Evolutionary conservation across 2,888 invertebrate genomes (phyloP).

Genomic region (Oxyscelio sp.): DNA sequence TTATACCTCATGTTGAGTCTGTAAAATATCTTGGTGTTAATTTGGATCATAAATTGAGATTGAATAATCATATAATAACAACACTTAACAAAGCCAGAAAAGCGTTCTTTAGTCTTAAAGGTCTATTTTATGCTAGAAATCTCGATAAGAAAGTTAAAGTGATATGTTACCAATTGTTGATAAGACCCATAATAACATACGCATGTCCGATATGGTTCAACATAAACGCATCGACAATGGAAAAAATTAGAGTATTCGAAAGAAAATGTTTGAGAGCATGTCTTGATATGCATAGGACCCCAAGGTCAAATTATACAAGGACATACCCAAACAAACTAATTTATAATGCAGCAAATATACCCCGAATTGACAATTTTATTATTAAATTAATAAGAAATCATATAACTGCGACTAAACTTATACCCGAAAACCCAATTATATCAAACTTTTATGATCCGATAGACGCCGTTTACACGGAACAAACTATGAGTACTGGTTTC

Average conservation of each 20-base stretch:
- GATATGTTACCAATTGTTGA: background rate
- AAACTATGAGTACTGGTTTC: conserved; percentile 19
- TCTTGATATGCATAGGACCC: background rate
- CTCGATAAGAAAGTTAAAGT: background rate
- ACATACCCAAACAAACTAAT: background rate
- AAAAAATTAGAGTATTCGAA: background rate
- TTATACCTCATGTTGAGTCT: conserved; percentile 9
- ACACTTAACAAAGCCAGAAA: conserved; percentile 71
- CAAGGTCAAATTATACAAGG: background rate
- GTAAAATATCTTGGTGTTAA: conserved; percentile 37
- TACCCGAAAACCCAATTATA: conserved; percentile 11
- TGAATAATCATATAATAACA: conserved; percentile 45
- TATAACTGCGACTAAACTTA: background rate
- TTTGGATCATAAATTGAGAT: conserved; percentile 13
- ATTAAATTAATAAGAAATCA: background rate
- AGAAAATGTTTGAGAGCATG: background rate
- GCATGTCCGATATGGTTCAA: background rate
- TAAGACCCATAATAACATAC: background rate
- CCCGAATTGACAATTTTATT: background rate
- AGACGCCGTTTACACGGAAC: too few relatives aligned
- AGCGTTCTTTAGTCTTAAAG: conserved; percentile 45
- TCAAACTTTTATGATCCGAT: conserved; percentile 14
- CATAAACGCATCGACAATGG: background rate
- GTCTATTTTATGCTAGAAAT: background rate
- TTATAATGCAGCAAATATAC: background rate